Evolutionary conservation across 2,113 vertebrate species (phyloP).

Genomic region (Sardina pilchardus): DNA sequence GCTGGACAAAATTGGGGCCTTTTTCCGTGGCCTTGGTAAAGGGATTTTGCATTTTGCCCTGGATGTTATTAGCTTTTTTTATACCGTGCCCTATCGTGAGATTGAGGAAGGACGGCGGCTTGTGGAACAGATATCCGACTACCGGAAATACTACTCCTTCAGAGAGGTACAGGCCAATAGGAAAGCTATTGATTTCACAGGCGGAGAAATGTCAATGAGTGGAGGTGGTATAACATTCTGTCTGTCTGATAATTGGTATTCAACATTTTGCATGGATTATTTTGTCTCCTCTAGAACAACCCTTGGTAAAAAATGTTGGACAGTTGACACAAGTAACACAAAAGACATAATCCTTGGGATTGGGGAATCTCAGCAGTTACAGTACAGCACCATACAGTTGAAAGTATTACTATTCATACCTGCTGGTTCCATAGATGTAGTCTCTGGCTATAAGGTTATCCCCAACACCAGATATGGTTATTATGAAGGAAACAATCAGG

Average conservation of each 20-base stretch:
- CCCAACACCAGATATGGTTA: constrained; percentile 43
- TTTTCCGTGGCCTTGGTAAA: not conserved
- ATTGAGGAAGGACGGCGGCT: constrained; percentile 50
- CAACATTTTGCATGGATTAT: constrained; percentile 52
- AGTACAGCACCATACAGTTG: not conserved
- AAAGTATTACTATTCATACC: constrained; percentile 43
- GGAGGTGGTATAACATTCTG: constrained; percentile 52
- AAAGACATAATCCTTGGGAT: constrained; percentile 55
- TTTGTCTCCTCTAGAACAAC: constrained; percentile 46
- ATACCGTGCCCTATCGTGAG: constrained; percentile 35
- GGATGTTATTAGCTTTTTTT: constrained; percentile 32
- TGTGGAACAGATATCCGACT: constrained; percentile 54
- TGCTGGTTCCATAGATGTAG: constrained; percentile 38
- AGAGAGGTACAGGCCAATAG: constrained; percentile 15
- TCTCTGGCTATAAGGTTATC: constrained; percentile 18
- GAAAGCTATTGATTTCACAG: constrained; percentile 44
- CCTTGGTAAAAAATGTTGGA: constrained; percentile 32
- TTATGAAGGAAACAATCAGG: constrained; percentile 52
- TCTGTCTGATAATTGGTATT: constrained; percentile 46
- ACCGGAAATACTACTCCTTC: constrained; percentile 43
- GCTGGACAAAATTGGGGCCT: constrained; percentile 32
- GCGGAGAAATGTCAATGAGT: constrained; percentile 48
- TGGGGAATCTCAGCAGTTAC: constrained; percentile 49
- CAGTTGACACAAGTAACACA: constrained; percentile 33
- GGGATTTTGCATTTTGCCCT: not conserved